Percentiles rank a stretch among this genome's conserved stretches.
Conservation (phyloP, 2,113 vertebrate species). For the Calonectris borealis region DNA sequence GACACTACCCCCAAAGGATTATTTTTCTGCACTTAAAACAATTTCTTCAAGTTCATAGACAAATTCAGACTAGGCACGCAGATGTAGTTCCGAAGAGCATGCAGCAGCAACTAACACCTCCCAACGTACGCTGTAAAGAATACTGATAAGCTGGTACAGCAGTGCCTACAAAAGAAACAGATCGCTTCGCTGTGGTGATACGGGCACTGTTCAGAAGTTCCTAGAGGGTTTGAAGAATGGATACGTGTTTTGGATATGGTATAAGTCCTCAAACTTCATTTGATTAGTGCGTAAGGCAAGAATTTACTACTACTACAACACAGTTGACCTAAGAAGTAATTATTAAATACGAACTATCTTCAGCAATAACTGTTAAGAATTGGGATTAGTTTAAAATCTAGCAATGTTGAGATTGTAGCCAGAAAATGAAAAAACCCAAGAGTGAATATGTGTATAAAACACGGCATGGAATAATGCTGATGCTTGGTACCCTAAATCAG, state of each 20-base stretch:
- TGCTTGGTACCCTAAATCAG: background rate
- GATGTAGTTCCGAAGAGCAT: background rate
- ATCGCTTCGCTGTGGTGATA: background rate
- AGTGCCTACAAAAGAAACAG: background rate
- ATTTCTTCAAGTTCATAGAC: background rate
- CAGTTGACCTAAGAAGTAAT: background rate
- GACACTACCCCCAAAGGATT: background rate
- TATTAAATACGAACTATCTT: slow-evolving; percentile 15
- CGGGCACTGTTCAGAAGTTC: background rate
- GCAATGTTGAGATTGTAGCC: slow-evolving; percentile 2
- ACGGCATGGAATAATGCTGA: background rate
- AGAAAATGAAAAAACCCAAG: background rate
- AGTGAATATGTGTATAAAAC: background rate
- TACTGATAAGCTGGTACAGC: background rate
- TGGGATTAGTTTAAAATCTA: slow-evolving; percentile 34
- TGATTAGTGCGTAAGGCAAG: background rate
- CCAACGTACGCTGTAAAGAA: background rate
- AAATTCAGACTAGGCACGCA: accelerated
- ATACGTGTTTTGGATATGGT: background rate
- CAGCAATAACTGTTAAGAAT: slow-evolving; percentile 43
- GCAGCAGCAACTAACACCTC: background rate
- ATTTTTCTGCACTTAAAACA: background rate
- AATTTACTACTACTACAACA: background rate
- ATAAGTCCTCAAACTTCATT: background rate
- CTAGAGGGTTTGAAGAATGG: background rate